A percentile compares a stretch with the other conserved stretches of the same genome.
Conservation (phyloP, 2,888 invertebrate species). For the Callyntrura sp. region DNA sequence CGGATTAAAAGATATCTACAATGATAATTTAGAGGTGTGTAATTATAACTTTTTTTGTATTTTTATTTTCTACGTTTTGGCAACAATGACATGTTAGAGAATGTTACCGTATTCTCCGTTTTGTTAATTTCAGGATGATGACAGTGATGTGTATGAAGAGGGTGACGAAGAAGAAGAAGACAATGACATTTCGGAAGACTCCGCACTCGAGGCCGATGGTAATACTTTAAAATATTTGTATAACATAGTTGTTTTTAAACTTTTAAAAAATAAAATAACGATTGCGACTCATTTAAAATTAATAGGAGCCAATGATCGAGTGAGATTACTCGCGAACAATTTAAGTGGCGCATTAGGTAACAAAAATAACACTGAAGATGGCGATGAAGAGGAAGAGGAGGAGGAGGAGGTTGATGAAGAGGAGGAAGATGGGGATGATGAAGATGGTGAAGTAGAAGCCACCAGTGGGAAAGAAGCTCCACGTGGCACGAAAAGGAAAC, state of each 20-base stretch:
- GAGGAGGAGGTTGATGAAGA: constrained; percentile 41
- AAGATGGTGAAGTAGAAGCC: constrained; percentile 37
- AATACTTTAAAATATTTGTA: background rate
- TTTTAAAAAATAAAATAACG: background rate
- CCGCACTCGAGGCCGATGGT: constrained; percentile 64
- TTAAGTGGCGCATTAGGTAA: background rate
- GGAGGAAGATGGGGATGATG: constrained; percentile 37
- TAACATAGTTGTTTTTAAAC: background rate
- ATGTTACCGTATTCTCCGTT: background rate
- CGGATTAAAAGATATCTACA: constrained; percentile 90
- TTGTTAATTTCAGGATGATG: constrained; percentile 47
- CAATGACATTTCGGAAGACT: constrained; percentile 68
- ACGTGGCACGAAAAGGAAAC: constrained; percentile 78
- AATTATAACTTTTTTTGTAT: background rate
- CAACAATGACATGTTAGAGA: too few species aligned
- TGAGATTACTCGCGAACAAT: constrained; percentile 41
- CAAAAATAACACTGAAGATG: constrained; percentile 17
- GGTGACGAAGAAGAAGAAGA: constrained; percentile 71
- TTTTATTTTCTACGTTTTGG: background rate
- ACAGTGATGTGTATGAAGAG: constrained; percentile 54
- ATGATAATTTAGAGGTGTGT: constrained; percentile 88
- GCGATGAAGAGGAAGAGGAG: constrained; percentile 46
- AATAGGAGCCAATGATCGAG: constrained; percentile 26
- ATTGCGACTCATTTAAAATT: background rate
- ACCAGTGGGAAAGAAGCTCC: constrained; percentile 45